Base-by-base conservation (phyloP, 2,888 invertebrate species). In the Plutella xylostella region DNA sequence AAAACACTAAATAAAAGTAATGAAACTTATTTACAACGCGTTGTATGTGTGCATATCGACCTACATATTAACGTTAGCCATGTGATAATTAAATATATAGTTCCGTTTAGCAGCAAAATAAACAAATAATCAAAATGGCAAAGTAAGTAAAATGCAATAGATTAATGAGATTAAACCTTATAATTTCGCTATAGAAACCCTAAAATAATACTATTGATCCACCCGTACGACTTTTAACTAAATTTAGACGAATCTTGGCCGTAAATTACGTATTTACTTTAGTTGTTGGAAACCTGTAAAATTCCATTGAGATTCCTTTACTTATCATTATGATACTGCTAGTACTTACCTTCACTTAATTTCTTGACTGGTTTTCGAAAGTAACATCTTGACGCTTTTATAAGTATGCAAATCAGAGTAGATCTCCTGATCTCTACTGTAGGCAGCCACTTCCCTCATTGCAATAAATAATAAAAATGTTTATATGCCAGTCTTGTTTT, bases 81-180 rank as follows among this genome's bases (percentile, higher is more conserved):
- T n/a, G n/a, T n/a, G n/a, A n/a, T n/a, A n/a, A n/a, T 33, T 14
- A 33, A 33, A 5, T 14, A 14, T 5, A 33, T 33, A 56, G 48
- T 53, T 48, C 39, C 50, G 47, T 40, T 48, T 43, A 42, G 55
- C 51, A 52, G 50, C 42, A 25, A 46, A 53, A 45, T n/a, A 37
- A 20, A 48, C 49, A 54, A 55, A 33, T 48, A 43, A 48, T 49
- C 63, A 76, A 71, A 61, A 80, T 80, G 80, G 77, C 80, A 58
- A 80, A 80, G 80, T 80, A 57, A 74, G 79, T 74, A 51, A 50
- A 54, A 52, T 46, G 19, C 43, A 33, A 18, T 25, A 28, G 35
- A 42, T 50, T 45, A 42, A 40, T 37, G 39, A 37, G 40, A 14
- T 20, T n/a, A 25, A 12, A 14, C 14, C 22, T 22, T 43, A 39